phyloP scores from a whole-genome alignment of 2,888 invertebrate species.

The Ametastegia equiseti region DNA sequence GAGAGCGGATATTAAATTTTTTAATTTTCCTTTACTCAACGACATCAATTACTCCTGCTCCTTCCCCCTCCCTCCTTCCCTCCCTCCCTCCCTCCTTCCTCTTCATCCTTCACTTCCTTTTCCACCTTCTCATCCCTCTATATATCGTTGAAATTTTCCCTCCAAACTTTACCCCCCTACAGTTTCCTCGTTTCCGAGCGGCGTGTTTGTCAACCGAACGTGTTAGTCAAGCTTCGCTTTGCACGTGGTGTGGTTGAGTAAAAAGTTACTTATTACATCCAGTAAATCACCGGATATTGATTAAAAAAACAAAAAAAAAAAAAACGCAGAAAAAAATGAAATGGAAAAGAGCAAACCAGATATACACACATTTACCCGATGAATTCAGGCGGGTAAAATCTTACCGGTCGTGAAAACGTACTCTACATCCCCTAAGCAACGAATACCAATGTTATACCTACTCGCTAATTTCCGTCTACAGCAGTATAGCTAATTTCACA shows the following conservation, averaged over 20 bases:
- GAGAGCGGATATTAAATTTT: slow-evolving; percentile 43
- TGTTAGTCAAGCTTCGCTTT: slow-evolving; percentile 13
- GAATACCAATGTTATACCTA: background rate
- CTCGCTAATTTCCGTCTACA: background rate
- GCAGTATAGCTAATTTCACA: background rate
- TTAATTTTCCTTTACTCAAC: slow-evolving; percentile 24
- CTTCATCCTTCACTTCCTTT: no score
- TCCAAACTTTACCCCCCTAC: slow-evolving; percentile 27
- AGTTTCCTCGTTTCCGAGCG: slow-evolving; percentile 1
- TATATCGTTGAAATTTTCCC: slow-evolving; percentile 23
- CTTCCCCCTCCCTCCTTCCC: no score
- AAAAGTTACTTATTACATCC: slow-evolving; percentile 43
- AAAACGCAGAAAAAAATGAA: background rate
- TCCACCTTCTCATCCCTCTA: no score
- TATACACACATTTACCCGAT: background rate
- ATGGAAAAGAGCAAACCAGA: no score
- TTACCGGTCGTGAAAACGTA: background rate
- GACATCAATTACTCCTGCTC: slow-evolving; percentile 37
- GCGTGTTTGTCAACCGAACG: slow-evolving; percentile 29
- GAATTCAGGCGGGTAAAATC: background rate
- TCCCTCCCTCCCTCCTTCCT: no score
- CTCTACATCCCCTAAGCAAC: background rate
- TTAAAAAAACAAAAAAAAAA: background rate
- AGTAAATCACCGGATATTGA: slow-evolving; percentile 35
- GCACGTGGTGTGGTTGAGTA: slow-evolving; percentile 38